Evolutionary conservation across 30 jellyfish, hydroid and myxozoan species (phyloP).

Genomic region (Aurelia sp.): DNA sequence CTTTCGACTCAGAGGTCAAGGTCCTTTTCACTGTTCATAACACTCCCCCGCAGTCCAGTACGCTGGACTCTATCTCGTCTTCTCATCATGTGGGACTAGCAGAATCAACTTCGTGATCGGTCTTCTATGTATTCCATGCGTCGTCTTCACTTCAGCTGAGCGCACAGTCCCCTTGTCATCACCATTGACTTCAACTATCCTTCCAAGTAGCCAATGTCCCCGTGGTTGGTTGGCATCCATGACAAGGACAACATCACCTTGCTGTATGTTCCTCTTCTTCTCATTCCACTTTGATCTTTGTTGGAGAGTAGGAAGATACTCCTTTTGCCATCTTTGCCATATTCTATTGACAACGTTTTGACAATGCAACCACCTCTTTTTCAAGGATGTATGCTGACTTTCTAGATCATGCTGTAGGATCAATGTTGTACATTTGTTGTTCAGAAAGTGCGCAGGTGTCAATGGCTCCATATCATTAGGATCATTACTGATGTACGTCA

Average conservation of each 20-base stretch:
- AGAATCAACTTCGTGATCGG: conserved; percentile 35
- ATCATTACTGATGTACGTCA: conserved; percentile 26
- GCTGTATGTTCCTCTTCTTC: conserved; percentile 34
- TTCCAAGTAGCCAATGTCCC: conserved; percentile 36
- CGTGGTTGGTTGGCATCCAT: conserved; percentile 49
- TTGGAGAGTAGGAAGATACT: conserved; percentile 1
- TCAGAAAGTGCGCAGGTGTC: conserved; percentile 35
- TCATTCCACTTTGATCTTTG: conserved; percentile 36
- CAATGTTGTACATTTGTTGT: conserved; percentile 15
- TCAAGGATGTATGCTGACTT: background rate
- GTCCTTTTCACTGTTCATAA: background rate
- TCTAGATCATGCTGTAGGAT: conserved; percentile 25
- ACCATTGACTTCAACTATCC: conserved; percentile 23
- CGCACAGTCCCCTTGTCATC: conserved; percentile 45
- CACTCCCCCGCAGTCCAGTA: conserved; percentile 58
- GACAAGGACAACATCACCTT: conserved; percentile 23
- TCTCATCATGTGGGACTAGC: conserved; percentile 36
- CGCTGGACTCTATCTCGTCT: conserved; percentile 49
- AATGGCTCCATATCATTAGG: conserved; percentile 35
- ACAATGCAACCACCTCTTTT: too few relatives aligned
- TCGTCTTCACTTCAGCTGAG: conserved; percentile 23
- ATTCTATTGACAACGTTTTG: conserved; percentile 19
- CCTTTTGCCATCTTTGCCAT: too few relatives aligned
- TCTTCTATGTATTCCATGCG: conserved; percentile 9
- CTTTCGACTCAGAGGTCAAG: too few relatives aligned